Evolutionary conservation across 2,888 invertebrate genomes (phyloP).

Genomic region (Zhuqinia jingwanae): DNA sequence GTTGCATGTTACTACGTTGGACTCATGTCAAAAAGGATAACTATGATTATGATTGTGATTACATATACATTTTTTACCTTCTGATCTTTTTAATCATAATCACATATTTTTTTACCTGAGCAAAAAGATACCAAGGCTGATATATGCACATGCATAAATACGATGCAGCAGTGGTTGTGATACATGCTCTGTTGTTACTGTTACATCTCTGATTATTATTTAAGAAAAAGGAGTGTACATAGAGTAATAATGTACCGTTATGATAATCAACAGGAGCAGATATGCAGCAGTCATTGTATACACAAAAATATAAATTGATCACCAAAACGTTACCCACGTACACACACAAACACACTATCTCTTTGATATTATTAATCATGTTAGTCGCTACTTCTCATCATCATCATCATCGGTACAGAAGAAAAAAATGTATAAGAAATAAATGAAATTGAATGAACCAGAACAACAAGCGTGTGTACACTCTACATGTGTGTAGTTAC

Average conservation of each 20-base stretch:
- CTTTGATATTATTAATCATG: not conserved
- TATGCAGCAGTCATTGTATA: not conserved
- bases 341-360: not conserved
- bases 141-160: too few relatives aligned
- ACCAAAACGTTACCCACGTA: not conserved
- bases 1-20: not conserved
- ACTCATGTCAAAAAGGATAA: slow-evolving; percentile 54
- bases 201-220: too few relatives aligned
- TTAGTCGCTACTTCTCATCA: not conserved
- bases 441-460: slow-evolving; percentile 1
- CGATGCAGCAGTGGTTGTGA: too few relatives aligned
- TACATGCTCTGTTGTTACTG: too few relatives aligned
- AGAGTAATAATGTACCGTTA: slow-evolving; percentile 40
- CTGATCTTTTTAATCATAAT: slow-evolving; percentile 7
- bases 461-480: not conserved
- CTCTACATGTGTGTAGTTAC: too few relatives aligned
- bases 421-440: too few relatives aligned
- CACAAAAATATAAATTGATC: not conserved
- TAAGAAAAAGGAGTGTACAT: not conserved
- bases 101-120: not conserved
- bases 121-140: too few relatives aligned
- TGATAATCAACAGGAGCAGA: slow-evolving; percentile 42
- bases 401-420: not conserved
- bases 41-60: slow-evolving; percentile 18
- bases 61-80: not conserved